These are phyloP conservation scores for Hemiscyllium ocellatum DNA, from an alignment of 2,113 vertebrate genomes.

Conservation along the genomic window DNA sequence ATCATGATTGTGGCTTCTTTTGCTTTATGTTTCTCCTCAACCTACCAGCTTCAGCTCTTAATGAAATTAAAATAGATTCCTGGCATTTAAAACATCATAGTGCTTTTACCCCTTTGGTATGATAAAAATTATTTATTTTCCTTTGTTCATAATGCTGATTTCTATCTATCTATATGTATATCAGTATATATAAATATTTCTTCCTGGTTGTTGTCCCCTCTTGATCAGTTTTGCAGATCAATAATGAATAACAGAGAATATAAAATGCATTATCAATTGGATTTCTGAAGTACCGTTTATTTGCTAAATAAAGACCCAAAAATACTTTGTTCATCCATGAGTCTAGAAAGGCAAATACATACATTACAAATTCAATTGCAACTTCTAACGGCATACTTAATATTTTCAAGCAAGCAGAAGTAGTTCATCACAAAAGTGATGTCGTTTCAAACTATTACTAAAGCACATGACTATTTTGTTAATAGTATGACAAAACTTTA, in stretches of 20 bases:
- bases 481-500: background rate
- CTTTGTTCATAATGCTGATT: too few species aligned
- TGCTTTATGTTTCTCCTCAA: too few species aligned
- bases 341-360: background rate
- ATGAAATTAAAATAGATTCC: too few species aligned
- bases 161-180: too few species aligned
- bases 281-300: background rate
- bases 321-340: background rate
- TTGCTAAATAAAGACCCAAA: background rate
- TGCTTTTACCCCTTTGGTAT: too few species aligned
- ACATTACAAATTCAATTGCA: background rate
- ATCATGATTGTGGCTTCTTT: too few species aligned
- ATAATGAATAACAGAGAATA: background rate
- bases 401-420: background rate
- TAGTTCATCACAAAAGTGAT: background rate
- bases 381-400: background rate
- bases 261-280: background rate
- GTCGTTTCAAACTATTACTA: background rate
- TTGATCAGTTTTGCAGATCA: background rate
- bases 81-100: too few species aligned
- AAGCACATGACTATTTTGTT: background rate
- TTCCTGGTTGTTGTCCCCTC: too few species aligned
- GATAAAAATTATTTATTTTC: too few species aligned
- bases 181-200: too few species aligned
- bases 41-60: too few species aligned